Evolutionary conservation across 92 coral and sea anemone genomes (phyloP).

Genomic region (Epizoanthus fatuus): DNA sequence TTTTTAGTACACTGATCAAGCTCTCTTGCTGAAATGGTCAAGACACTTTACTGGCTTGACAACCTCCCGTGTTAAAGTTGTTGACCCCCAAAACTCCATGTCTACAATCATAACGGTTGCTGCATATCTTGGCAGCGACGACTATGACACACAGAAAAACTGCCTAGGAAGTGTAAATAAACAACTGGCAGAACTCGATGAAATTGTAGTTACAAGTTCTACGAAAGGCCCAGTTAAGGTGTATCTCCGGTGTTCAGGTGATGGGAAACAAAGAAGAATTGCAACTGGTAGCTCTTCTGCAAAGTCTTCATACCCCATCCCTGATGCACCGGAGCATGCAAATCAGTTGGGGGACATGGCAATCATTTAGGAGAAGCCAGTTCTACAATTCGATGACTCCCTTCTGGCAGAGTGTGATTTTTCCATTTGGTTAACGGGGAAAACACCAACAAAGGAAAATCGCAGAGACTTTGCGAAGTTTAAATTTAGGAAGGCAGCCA

Average conservation of each 20-base stretch:
- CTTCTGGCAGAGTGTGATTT: slow-evolving; percentile 19
- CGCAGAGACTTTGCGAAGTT: slow-evolving; percentile 54
- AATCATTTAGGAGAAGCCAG: slow-evolving; percentile 34
- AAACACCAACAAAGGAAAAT: slow-evolving; percentile 19
- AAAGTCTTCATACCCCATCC: slow-evolving; percentile 59
- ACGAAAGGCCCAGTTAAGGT: slow-evolving; percentile 18
- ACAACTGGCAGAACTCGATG: too few species aligned
- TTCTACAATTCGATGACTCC: slow-evolving; percentile 17
- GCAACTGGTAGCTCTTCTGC: slow-evolving; percentile 63
- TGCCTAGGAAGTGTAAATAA: neutral
- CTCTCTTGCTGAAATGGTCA: slow-evolving; percentile 50
- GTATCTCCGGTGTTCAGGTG: slow-evolving; percentile 58
- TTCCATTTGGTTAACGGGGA: slow-evolving; percentile 43
- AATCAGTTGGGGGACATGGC: slow-evolving; percentile 66
- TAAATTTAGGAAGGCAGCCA: too few species aligned
- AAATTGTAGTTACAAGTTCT: neutral
- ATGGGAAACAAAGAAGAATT: slow-evolving; percentile 51
- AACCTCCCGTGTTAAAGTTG: slow-evolving; percentile 45
- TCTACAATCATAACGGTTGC: slow-evolving; percentile 47
- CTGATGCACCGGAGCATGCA: slow-evolving; percentile 65
- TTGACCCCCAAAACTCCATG: slow-evolving; percentile 54
- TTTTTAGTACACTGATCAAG: slow-evolving; percentile 47
- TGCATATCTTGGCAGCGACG: slow-evolving; percentile 56
- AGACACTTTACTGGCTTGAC: slow-evolving; percentile 48
- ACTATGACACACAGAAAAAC: slow-evolving; percentile 39